Percentiles rank a stretch among this genome's conserved stretches.
phyloP scores from a whole-genome alignment of 2,797 vertebrate genomes.

The Champsocephalus gunnari region DNA sequence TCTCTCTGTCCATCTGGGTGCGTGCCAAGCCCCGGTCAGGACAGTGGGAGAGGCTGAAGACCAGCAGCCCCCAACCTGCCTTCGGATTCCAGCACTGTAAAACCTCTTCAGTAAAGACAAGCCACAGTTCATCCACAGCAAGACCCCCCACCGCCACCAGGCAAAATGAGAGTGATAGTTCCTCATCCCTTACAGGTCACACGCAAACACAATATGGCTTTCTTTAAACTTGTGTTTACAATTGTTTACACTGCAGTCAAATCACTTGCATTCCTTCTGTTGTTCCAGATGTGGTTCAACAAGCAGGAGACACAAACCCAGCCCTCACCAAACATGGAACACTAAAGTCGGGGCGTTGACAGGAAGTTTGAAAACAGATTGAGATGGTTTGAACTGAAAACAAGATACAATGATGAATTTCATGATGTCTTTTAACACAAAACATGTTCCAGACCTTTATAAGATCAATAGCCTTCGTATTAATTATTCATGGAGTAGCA shows the following conservation, averaged over 20 bases:
- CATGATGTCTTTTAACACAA: neutral
- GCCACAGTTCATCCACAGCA: slow-evolving; percentile 11
- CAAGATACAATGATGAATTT: neutral
- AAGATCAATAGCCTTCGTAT: too few relatives aligned
- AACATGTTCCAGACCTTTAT: neutral
- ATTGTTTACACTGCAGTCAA: slow-evolving; percentile 11
- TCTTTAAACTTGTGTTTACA: too few relatives aligned
- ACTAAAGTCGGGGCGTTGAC: neutral
- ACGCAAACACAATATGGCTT: neutral
- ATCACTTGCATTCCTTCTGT: slow-evolving; percentile 42
- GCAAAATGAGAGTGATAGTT: slow-evolving; percentile 12
- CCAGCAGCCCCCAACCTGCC: slow-evolving; percentile 55
- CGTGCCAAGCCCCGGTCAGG: slow-evolving; percentile 57
- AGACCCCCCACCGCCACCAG: neutral
- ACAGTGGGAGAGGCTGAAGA: slow-evolving; percentile 45
- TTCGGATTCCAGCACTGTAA: slow-evolving; percentile 53
- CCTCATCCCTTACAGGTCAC: slow-evolving; percentile 21
- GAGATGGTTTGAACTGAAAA: neutral
- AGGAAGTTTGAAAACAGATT: neutral
- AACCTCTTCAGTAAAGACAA: slow-evolving; percentile 43
- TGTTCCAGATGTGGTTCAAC: slow-evolving; percentile 15
- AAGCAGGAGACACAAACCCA: slow-evolving; percentile 10
- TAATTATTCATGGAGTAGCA: too few relatives aligned
- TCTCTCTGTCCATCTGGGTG: slow-evolving; percentile 54
- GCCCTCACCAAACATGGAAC: slow-evolving; percentile 3